Evolutionary conservation across 92 coral and sea anemone genomes (phyloP).

Genomic region (Phymanthus crucifer): DNA sequence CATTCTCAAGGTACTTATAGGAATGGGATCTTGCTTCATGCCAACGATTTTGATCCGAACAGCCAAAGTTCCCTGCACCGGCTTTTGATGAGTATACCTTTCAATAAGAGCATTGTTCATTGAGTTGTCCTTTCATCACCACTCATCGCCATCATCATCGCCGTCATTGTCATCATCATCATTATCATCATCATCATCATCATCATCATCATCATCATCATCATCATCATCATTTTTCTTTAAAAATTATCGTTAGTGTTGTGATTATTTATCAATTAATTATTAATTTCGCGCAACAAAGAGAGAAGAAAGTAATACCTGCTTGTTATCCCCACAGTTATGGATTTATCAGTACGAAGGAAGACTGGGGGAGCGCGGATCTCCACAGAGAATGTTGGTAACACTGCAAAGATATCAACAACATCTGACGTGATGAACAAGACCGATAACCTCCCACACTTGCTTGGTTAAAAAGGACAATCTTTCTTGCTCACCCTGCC

Average conservation of each 20-base stretch:
- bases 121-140: no score
- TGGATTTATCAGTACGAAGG: constrained; percentile 31
- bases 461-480: no score
- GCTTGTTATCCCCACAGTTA: background rate
- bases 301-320: constrained; percentile 41
- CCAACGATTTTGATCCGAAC: constrained; percentile 60
- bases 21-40: constrained; percentile 40
- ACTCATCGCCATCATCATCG: no score
- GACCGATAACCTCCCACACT: no score
- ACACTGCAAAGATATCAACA: constrained; percentile 46
- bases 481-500: no score
- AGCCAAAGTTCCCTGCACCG: constrained; percentile 54
- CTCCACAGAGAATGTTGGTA: constrained; percentile 86
- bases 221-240: no score
- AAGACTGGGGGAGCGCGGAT: constrained; percentile 62
- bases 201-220: no score
- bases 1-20: constrained; percentile 17
- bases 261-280: no score
- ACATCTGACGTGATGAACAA: background rate
- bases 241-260: no score
- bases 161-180: no score
- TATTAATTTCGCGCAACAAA: background rate
- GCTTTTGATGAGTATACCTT: constrained; percentile 84
- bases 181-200: no score
- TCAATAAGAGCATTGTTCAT: background rate